phyloP scores from a whole-genome alignment of 2,113 vertebrate genomes.

The Lepidothrix coronata region DNA sequence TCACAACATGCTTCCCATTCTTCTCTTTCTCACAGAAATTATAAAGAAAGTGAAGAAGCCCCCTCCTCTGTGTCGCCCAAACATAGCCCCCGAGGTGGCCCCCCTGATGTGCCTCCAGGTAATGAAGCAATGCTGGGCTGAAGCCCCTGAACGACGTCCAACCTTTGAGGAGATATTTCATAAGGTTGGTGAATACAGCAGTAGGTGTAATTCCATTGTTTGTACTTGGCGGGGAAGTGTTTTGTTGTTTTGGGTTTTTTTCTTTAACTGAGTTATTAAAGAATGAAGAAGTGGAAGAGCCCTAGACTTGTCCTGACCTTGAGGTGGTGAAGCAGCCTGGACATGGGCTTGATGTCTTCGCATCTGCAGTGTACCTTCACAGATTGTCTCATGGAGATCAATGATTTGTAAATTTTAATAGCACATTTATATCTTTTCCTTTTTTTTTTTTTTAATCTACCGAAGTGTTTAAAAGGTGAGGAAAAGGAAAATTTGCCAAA shows the following conservation, averaged over 20 bases:
- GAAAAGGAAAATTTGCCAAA: background rate
- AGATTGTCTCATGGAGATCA: background rate
- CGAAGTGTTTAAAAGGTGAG: background rate
- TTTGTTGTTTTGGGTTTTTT: background rate
- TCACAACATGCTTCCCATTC: background rate
- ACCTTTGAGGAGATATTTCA: conserved; percentile 89
- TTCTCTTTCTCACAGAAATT: conserved; percentile 79
- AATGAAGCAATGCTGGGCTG: conserved; percentile 94
- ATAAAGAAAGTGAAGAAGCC: conserved; percentile 89
- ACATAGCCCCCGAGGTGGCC: conserved; percentile 83
- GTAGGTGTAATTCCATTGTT: background rate
- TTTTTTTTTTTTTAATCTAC: background rate
- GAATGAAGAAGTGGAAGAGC: background rate
- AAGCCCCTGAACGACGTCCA: conserved; percentile 83
- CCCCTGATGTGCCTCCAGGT: conserved; percentile 89
- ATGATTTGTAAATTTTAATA: background rate
- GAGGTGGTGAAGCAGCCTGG: background rate
- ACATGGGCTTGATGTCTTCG: background rate
- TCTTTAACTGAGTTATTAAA: background rate
- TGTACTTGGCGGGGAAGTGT: background rate
- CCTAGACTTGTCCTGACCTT: background rate
- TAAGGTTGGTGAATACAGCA: conserved; percentile 71
- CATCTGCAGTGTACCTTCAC: background rate
- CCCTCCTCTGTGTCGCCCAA: conserved; percentile 86
- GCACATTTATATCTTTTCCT: background rate